phyloP scores from a whole-genome alignment of 2,113 vertebrate species.

The Neomonachus schauinslandi region DNA sequence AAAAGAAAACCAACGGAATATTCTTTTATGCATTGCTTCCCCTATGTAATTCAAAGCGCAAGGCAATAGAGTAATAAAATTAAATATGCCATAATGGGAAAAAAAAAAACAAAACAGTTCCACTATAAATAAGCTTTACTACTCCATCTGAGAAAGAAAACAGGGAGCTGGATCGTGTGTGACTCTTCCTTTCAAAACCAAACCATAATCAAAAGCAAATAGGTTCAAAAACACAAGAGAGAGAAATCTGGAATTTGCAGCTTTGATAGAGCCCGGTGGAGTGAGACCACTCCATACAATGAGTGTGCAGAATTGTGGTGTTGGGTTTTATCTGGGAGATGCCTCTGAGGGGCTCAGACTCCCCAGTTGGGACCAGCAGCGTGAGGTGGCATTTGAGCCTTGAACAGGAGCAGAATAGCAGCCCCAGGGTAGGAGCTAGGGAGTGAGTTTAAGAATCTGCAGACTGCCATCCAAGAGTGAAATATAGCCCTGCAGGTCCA shows the following conservation, averaged over 20 bases:
- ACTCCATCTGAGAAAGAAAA: background rate
- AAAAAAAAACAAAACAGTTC: background rate
- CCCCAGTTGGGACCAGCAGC: too few species aligned
- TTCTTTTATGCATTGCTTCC: conserved; percentile 19
- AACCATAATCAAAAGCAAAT: conserved; percentile 15
- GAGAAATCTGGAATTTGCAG: conserved; percentile 65
- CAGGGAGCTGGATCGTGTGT: fast-evolving
- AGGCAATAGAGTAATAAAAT: background rate
- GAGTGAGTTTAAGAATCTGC: too few species aligned
- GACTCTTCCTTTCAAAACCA: background rate
- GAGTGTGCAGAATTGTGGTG: fast-evolving
- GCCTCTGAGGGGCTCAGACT: fast-evolving
- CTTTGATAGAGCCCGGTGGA: background rate
- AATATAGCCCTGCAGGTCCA: background rate
- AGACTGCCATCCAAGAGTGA: background rate
- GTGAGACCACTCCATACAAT: background rate
- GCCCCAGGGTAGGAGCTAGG: too few species aligned
- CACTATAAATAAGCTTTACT: conserved; percentile 31
- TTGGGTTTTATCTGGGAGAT: background rate
- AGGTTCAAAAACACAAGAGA: background rate
- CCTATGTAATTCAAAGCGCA: background rate
- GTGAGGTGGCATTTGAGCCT: too few species aligned
- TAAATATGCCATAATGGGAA: background rate
- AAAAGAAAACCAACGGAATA: background rate
- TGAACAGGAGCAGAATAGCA: background rate